Evolutionary conservation across 2,888 invertebrate genomes (phyloP), one percentile per base, ranked within the genome.

Genomic region (Dendrolimus pini): DNA sequence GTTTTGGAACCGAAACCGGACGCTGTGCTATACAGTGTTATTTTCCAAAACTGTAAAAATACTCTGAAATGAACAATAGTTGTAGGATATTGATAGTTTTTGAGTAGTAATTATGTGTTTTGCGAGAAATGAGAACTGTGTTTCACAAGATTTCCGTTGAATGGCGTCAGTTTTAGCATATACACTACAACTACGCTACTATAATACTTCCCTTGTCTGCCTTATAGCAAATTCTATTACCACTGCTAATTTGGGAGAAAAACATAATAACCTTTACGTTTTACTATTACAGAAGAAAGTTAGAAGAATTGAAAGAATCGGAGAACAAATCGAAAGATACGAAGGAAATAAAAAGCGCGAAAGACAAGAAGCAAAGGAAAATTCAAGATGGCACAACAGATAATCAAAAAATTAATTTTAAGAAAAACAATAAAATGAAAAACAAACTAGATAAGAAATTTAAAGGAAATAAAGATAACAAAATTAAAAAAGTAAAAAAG

Each of bases 301-400:
- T 83, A 30, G 86, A 85, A 58, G 67, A 76, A 63, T 3, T 55
- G 62, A 1, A 66, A 69, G 66, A 68, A 2, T 60, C 63, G 0
- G 72, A 74, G 1, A 72, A 74, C 1, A 72, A 69, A 14, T 30
- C 71, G 1, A 78, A 77, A 63, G 69, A 68, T 10, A 75, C 80
- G 1, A 62, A 69, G 0, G 53, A 60, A 2, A 69, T 85, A 0
- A 77, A 78, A 55, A 70, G 67, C 47, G 74, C 75, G 7, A 82
- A 82, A 71, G 75, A 72, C 54, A 79, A 69, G 7, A 89, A 89
- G 62, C 76, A 78, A 7, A 81, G 82, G 57, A 85, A 73, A 75
- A 63, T 79, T 9, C 70, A 74, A 58, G 77, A 78, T 55, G 65
- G 62, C 54, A 69, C 62, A 53, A 66, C 47, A 10, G 2, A 18